Conservation (phyloP, 2,888 invertebrate species). For the Andrena bucephala region DNA sequence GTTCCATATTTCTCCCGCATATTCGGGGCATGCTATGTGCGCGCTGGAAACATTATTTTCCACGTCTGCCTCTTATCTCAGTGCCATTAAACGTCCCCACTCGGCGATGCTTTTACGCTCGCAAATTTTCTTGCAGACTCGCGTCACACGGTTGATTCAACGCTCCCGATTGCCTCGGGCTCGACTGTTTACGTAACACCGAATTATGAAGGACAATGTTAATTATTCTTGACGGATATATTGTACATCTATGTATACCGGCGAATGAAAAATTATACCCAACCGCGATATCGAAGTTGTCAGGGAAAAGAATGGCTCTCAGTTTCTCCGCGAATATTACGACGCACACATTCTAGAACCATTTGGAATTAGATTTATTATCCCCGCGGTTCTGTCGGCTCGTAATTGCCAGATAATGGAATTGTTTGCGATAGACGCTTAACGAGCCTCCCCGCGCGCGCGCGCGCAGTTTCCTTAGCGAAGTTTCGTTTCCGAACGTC, state of each 20-base stretch:
- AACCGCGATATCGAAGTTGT: neutral
- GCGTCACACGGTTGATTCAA: neutral
- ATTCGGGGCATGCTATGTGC: neutral
- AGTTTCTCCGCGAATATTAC: neutral
- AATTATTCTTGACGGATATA: no score
- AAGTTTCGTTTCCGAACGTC: conserved; percentile 8
- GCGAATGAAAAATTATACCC: no score
- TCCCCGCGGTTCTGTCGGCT: neutral
- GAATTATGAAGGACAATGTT: no score
- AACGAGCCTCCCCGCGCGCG: neutral
- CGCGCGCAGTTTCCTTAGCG: neutral
- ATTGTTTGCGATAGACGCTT: conserved; percentile 26
- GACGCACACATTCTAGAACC: conserved; percentile 8
- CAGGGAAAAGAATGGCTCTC: neutral
- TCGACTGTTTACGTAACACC: neutral
- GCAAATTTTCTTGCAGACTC: neutral
- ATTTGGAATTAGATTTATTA: conserved; percentile 26
- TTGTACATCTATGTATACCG: no score
- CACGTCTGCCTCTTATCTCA: conserved; percentile 36
- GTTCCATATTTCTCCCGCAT: neutral
- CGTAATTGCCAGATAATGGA: conserved; percentile 33
- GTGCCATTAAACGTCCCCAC: conserved; percentile 5
- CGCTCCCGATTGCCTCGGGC: conserved; percentile 15
- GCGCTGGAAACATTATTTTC: conserved; percentile 9
- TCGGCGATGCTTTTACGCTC: neutral